Base-by-base conservation (phyloP, 2,113 vertebrate genomes). In the Oxygymnocypris stewartii region DNA sequence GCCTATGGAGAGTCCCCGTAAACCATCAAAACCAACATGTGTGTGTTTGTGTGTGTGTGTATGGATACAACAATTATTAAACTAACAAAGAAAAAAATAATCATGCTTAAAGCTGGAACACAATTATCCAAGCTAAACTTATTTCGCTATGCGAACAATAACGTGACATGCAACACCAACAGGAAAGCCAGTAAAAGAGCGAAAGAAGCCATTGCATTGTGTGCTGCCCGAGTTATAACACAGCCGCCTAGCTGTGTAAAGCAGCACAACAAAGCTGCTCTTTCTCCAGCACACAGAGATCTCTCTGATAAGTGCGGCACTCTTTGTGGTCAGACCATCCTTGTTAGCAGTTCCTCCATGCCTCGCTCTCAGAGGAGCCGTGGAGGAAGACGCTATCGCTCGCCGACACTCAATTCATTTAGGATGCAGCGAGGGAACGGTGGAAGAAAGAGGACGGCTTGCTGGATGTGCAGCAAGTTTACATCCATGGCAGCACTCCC, bases 301-400 rank as follows among this genome's bases (percentile, higher is more conserved):
- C 87, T 25, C 31, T 73, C 76, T 75, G 82, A 88, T 84, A 80
- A 79, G 75, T 54, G 42, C 74, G 49, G n/a, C 11, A 61, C 44
- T 85, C 63, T 80, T 89, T 90, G 89, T 89, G 85, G 79, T 90
- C 73, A 47, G 83, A 59, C 61, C 49, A 76, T 20, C 51, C 86
- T 89, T 90, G 82, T 88, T 90, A 87, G 79, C 51, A 80, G 69
- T 84, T 89, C 81, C 13, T 35, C 42, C 71, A 37, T 71, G 74
- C 59, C 25, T 69, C 49, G 42, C 20, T 87, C 86, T 85, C 82
- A 84, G 18, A 88, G 78, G 85, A 87, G 74, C 79, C 84, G 88
- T 91, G 40, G 78, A 79, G 75, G 73, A 87, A 87, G 57, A 85
- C 71, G 81, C 51, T 57, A 78, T 71, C 57, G 42, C 78, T 88